Percentiles rank a stretch among this genome's conserved stretches.
Evolutionary conservation across 2,113 vertebrate genomes (phyloP).

Genomic region (Dasyprocta punctata): DNA sequence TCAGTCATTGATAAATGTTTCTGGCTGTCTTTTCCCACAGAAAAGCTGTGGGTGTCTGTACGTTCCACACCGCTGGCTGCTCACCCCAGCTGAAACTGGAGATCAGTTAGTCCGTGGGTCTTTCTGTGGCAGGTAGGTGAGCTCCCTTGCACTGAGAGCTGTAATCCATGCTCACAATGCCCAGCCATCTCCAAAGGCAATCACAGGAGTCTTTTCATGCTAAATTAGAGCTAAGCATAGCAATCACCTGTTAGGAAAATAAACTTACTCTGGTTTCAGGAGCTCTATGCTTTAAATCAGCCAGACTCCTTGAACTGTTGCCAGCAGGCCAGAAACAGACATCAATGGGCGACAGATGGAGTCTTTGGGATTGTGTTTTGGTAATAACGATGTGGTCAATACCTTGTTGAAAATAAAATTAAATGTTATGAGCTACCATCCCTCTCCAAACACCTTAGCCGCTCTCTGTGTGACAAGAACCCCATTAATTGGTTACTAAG

Average conservation of each 20-base stretch:
- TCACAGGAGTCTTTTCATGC: not conserved
- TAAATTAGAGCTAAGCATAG: slow-evolving; percentile 50
- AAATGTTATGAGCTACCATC: not conserved
- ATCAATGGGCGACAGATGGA: slow-evolving; percentile 20
- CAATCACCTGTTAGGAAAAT: slow-evolving; percentile 55
- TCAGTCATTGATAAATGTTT: not conserved
- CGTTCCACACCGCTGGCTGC: not conserved
- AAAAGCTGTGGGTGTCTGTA: not conserved
- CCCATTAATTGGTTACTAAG: not conserved
- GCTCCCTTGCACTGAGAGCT: not conserved
- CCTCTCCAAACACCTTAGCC: not conserved
- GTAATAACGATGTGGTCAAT: not conserved
- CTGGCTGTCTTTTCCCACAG: not conserved
- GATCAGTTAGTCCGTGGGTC: not conserved
- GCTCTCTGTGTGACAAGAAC: not conserved
- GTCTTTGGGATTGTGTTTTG: not conserved
- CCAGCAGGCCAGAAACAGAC: not conserved
- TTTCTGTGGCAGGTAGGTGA: not conserved
- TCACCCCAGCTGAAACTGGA: not conserved
- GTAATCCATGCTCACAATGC: not conserved
- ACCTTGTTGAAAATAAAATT: slow-evolving; percentile 25
- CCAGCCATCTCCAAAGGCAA: not conserved
- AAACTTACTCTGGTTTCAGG: slow-evolving; percentile 13
- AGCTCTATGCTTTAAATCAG: slow-evolving; percentile 24
- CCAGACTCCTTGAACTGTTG: not conserved